These are phyloP conservation scores for Arizona elegans DNA, from an alignment of 2,113 vertebrate genomes.

Conservation along the genomic window DNA sequence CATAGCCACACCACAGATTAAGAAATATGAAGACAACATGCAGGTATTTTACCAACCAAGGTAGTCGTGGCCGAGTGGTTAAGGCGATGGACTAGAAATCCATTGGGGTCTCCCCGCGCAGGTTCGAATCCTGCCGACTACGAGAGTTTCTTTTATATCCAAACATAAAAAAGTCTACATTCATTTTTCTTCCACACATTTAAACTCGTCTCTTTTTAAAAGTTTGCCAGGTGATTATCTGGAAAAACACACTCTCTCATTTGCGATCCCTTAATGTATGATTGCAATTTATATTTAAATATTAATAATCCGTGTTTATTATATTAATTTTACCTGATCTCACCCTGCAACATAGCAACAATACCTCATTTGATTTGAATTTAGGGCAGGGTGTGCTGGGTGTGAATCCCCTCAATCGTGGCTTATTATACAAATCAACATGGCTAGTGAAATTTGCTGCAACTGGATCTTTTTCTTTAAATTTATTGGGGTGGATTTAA, in stretches of 20 bases:
- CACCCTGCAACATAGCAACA: not conserved
- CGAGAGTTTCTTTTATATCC: constrained; percentile 13
- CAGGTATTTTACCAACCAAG: rapidly evolving
- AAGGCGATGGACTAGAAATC: constrained; percentile 76
- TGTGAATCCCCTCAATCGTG: not conserved
- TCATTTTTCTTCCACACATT: not conserved
- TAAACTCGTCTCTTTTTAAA: not conserved
- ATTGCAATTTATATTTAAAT: not conserved
- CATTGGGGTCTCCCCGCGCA: constrained; percentile 83
- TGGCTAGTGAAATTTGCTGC: not conserved
- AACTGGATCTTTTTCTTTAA: not conserved
- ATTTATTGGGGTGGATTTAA: not conserved
- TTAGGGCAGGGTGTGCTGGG: not conserved
- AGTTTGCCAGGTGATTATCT: not conserved
- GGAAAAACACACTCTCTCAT: not conserved
- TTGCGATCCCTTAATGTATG: not conserved
- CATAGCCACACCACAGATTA: not conserved
- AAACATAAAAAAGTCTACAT: not conserved
- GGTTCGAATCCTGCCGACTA: constrained; percentile 85
- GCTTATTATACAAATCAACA: not conserved
- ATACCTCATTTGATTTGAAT: not conserved
- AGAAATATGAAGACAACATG: not conserved
- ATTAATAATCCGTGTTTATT: not conserved
- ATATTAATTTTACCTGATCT: not conserved
- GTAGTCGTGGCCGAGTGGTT: constrained; percentile 70